Conservation (phyloP, 2,797 vertebrate genomes). For the Cryptoblepharus egeriae region DNA sequence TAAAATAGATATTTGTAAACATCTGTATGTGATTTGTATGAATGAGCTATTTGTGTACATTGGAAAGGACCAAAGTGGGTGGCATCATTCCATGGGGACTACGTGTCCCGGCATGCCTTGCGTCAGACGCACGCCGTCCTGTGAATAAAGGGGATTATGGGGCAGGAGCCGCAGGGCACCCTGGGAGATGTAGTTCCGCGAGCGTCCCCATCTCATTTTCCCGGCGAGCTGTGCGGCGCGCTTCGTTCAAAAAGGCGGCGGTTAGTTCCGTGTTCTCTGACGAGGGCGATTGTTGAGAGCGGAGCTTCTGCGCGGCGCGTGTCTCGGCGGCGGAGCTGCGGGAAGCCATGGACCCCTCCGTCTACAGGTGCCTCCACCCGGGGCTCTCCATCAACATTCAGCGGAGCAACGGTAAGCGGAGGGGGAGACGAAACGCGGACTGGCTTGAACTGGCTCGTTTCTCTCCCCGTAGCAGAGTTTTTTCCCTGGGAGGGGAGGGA, state of each 20-base stretch:
- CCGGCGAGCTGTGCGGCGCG: constrained; percentile 33
- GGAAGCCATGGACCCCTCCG: not conserved
- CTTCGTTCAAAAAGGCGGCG: constrained; percentile 28
- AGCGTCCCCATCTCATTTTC: not conserved
- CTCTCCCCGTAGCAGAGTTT: not conserved
- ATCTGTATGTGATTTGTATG: too few species aligned
- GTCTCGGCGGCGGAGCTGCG: not conserved
- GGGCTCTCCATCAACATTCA: constrained; percentile 18
- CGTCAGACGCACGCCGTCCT: not conserved
- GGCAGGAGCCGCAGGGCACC: not conserved
- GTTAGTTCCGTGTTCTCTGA: not conserved
- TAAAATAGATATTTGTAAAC: too few species aligned
- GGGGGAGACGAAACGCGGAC: not conserved
- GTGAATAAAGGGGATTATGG: not conserved
- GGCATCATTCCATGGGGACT: too few species aligned
- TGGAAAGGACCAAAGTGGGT: too few species aligned
- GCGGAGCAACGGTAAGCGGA: constrained; percentile 23
- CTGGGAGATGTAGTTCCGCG: not conserved
- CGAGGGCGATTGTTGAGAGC: too few species aligned
- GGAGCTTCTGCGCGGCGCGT: not conserved
- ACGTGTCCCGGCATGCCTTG: not conserved
- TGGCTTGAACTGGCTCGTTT: not conserved
- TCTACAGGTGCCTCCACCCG: constrained; percentile 4
- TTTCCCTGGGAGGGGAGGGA: not conserved
- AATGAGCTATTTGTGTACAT: too few species aligned